Conservation (phyloP, 2,797 vertebrate genomes). For the Zenarchopterus dispar region DNA sequence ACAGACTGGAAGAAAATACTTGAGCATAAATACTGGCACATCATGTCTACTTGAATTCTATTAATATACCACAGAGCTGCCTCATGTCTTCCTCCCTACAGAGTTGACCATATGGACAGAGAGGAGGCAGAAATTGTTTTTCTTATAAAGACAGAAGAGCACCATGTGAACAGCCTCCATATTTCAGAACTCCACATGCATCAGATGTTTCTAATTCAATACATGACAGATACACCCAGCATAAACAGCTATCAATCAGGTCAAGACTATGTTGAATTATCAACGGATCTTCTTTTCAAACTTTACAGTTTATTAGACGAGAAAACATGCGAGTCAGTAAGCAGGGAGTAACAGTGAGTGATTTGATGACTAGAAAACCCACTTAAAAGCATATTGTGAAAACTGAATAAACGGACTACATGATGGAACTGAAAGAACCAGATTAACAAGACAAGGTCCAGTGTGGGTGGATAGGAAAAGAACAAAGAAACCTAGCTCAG, state of each 20-base stretch:
- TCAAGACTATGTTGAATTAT: constrained; percentile 43
- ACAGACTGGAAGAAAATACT: constrained; percentile 11
- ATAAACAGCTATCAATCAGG: constrained; percentile 33
- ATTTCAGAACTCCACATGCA: constrained; percentile 58
- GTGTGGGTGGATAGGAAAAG: constrained; percentile 23
- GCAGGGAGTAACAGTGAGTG: constrained; percentile 22
- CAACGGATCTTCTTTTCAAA: constrained; percentile 34
- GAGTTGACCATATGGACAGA: constrained; percentile 67
- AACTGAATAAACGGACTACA: constrained; percentile 3
- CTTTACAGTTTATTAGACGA: constrained; percentile 27
- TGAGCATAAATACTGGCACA: constrained; percentile 6
- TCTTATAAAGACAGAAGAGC: constrained; percentile 56
- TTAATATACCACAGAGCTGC: constrained; percentile 37
- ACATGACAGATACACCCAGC: constrained; percentile 21
- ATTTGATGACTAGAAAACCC: constrained; percentile 31
- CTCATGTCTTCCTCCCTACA: constrained; percentile 47
- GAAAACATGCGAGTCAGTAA: constrained; percentile 32
- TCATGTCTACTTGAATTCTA: constrained; percentile 26
- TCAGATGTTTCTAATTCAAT: constrained; percentile 65
- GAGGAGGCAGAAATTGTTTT: constrained; percentile 43
- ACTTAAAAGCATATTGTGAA: not conserved
- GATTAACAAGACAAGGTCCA: not conserved
- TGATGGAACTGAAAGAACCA: constrained; percentile 21
- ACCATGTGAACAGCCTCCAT: constrained; percentile 51
- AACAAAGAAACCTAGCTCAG: constrained; percentile 16